Evolutionary conservation across 2,888 invertebrate genomes (phyloP).

Genomic region (Merodon equestris): DNA sequence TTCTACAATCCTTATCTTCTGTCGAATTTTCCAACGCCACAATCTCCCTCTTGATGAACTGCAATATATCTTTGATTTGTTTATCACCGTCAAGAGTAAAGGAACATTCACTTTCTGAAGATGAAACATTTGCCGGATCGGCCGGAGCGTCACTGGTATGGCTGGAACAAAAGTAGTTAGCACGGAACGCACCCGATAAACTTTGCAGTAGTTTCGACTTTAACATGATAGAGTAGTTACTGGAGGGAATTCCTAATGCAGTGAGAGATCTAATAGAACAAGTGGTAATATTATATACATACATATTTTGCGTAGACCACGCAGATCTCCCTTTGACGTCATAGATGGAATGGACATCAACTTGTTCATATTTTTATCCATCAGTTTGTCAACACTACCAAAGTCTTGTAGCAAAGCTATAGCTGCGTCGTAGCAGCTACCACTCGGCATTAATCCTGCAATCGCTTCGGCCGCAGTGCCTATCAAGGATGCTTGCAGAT

Average conservation of each 20-base stretch:
- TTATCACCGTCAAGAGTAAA: no score
- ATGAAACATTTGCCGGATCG: no score
- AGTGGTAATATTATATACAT: slow-evolving; percentile 26
- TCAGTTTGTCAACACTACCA: background rate
- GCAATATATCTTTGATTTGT: slow-evolving; percentile 2
- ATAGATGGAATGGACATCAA: no score
- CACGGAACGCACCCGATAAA: slow-evolving; percentile 16
- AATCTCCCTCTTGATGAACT: slow-evolving; percentile 12
- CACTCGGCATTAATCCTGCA: background rate
- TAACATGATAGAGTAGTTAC: no score
- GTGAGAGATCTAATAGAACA: slow-evolving; percentile 20
- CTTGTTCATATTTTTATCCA: no score
- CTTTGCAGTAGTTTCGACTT: slow-evolving; percentile 25
- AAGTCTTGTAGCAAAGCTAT: background rate
- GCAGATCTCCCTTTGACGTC: no score
- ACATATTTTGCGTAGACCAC: slow-evolving; percentile 25
- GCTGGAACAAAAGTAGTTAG: no score
- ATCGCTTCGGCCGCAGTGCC: background rate
- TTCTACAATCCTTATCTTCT: no score
- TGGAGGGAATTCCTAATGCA: slow-evolving; percentile 4
- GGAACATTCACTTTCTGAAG: no score
- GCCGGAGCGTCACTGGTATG: no score
- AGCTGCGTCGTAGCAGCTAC: background rate
- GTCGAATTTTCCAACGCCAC: no score
- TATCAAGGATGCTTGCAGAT: background rate